These are phyloP conservation scores for Smittia aterrima DNA, from an alignment of 2,888 invertebrate genomes.

Conservation along the genomic window DNA sequence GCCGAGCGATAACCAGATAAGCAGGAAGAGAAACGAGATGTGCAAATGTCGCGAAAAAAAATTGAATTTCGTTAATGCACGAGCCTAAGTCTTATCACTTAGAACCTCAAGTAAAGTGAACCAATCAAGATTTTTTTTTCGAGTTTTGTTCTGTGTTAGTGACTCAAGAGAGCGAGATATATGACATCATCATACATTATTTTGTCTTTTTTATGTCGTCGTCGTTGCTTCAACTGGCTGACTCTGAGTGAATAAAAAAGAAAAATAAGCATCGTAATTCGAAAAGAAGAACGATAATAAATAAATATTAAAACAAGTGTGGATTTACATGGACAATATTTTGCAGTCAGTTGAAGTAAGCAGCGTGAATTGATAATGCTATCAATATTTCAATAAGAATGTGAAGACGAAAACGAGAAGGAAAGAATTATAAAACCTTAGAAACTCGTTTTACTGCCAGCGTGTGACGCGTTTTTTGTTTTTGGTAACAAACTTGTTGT, in stretches of 20 bases:
- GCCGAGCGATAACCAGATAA: constrained; percentile 24
- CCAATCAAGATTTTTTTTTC: no score
- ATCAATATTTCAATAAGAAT: constrained; percentile 3
- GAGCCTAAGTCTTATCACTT: neutral
- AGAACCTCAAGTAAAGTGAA: neutral
- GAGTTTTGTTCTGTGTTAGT: neutral
- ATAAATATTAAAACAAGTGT: constrained; percentile 39
- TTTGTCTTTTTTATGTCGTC: neutral
- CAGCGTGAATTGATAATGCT: constrained; percentile 18
- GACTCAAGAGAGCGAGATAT: neutral
- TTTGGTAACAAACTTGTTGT: constrained; percentile 2
- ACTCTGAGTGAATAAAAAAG: neutral
- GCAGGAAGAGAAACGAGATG: constrained; percentile 11
- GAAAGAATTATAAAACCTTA: neutral
- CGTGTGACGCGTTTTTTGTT: neutral
- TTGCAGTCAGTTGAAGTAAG: neutral
- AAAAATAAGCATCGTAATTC: constrained; percentile 7
- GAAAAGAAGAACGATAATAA: constrained; percentile 24
- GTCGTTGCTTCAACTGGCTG: constrained; percentile 15
- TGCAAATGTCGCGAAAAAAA: neutral
- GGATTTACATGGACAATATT: constrained; percentile 6
- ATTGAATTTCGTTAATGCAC: neutral
- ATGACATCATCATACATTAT: constrained; percentile 25
- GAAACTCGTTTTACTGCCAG: neutral
- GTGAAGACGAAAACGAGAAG: neutral